Percentiles rank a stretch among this genome's conserved stretches.
phyloP scores from a whole-genome alignment of 2,888 invertebrate genomes.

The Leptopilina drosophilae region DNA sequence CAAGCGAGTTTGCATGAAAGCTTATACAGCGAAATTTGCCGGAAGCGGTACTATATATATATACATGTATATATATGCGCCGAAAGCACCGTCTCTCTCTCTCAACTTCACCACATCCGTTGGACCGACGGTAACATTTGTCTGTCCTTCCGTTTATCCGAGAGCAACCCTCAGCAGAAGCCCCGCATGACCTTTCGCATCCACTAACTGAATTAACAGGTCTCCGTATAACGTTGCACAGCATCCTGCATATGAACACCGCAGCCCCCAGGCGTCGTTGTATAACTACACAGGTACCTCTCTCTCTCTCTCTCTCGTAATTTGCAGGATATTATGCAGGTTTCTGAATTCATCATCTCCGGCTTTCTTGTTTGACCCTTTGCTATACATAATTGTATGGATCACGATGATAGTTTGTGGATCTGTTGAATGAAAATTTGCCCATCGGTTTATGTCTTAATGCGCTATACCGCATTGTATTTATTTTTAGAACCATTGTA shows the following conservation, averaged over 20 bases:
- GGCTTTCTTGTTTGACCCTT: not conserved
- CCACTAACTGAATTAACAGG: slow-evolving; percentile 67
- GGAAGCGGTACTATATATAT: slow-evolving; percentile 47
- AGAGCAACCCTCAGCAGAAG: slow-evolving; percentile 50
- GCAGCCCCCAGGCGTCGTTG: slow-evolving; percentile 61
- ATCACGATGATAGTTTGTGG: no score
- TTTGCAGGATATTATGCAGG: slow-evolving; percentile 73
- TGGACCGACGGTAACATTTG: slow-evolving; percentile 16
- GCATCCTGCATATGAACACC: slow-evolving; percentile 55
- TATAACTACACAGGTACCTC: slow-evolving; percentile 69
- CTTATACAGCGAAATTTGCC: slow-evolving; percentile 57
- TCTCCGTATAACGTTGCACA: slow-evolving; percentile 54
- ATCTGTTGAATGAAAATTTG: no score
- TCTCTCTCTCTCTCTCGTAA: slow-evolving; percentile 60
- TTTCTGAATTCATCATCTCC: slow-evolving; percentile 42
- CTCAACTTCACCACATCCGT: slow-evolving; percentile 28
- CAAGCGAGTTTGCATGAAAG: slow-evolving; percentile 57
- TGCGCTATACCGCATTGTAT: no score
- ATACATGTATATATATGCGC: not conserved
- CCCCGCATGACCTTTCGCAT: slow-evolving; percentile 60
- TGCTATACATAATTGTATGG: no score
- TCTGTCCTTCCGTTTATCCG: slow-evolving; percentile 20
- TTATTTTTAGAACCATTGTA: no score
- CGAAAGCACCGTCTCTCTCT: not conserved
- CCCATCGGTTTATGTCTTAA: no score